These are phyloP conservation scores for Synanthedon tipuliformis DNA, from an alignment of 2,888 invertebrate species.

Conservation along the genomic window DNA sequence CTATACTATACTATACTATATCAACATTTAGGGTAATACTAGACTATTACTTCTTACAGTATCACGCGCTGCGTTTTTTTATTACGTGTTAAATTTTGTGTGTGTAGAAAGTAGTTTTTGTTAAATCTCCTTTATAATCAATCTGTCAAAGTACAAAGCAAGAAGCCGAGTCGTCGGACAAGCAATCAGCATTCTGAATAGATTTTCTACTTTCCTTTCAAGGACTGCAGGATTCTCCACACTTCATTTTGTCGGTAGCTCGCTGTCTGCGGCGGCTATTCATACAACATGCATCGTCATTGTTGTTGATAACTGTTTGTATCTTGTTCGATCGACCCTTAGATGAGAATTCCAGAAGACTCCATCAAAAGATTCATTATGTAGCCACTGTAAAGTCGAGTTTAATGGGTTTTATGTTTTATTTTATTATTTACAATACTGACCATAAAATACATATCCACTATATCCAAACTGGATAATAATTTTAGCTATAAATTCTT, in stretches of 20 bases:
- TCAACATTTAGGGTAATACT: too few species aligned
- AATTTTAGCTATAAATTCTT: too few species aligned
- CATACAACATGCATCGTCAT: constrained; percentile 50
- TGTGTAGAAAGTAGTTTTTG: neutral
- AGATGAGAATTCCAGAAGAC: constrained; percentile 45
- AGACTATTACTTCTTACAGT: too few species aligned
- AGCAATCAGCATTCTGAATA: constrained; percentile 56
- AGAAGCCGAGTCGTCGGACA: constrained; percentile 21
- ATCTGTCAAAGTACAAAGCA: constrained; percentile 25
- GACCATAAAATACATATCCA: too few species aligned
- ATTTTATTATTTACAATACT: constrained; percentile 13
- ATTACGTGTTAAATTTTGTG: too few species aligned
- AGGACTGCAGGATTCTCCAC: constrained; percentile 51
- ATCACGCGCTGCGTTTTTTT: too few species aligned
- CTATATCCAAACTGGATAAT: too few species aligned
- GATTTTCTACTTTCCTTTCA: constrained; percentile 39
- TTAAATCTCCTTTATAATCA: constrained; percentile 14
- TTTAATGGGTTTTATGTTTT: constrained; percentile 43
- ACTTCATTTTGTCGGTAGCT: constrained; percentile 54
- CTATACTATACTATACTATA: too few species aligned
- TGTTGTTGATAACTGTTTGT: constrained; percentile 58
- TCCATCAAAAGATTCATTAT: constrained; percentile 51
- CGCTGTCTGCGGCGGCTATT: constrained; percentile 26
- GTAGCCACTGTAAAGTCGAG: constrained; percentile 50
- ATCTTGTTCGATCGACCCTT: constrained; percentile 37